Evolutionary conservation across 2,113 vertebrate species (phyloP).

Genomic region (Calcarius ornatus): DNA sequence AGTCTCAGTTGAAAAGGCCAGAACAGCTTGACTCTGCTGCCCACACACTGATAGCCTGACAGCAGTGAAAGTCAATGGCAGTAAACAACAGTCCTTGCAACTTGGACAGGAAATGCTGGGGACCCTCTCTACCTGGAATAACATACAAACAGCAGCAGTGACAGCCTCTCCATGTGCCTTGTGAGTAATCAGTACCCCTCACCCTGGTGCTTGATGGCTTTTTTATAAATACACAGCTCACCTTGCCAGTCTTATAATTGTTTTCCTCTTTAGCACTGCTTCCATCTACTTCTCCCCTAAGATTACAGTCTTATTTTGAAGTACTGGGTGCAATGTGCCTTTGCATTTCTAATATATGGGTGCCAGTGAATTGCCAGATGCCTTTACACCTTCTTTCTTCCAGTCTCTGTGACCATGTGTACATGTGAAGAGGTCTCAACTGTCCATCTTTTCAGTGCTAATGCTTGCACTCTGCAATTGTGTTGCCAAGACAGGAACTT

Average conservation of each 20-base stretch:
- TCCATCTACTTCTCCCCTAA: not conserved
- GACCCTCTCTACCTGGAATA: not conserved
- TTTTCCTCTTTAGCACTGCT: not conserved
- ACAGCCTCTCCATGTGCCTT: not conserved
- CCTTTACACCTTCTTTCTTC: not conserved
- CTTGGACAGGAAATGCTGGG: not conserved
- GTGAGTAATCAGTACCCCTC: not conserved
- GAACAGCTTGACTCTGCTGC: constrained; percentile 20
- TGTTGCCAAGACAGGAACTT: not conserved
- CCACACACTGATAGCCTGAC: not conserved
- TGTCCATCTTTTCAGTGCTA: not conserved
- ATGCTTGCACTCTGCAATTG: not conserved
- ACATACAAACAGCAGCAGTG: not conserved
- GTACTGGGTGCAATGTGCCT: not conserved
- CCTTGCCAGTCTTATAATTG: not conserved
- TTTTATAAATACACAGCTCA: not conserved
- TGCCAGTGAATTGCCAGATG: no score
- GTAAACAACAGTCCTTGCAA: not conserved
- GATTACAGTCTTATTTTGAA: not conserved
- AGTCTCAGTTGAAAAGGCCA: constrained; percentile 57
- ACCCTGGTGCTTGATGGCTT: not conserved
- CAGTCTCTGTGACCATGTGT: fast-evolving
- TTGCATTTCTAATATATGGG: not conserved
- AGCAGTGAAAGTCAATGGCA: not conserved
- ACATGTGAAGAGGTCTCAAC: fast-evolving